These are phyloP conservation scores for Lumbricus terrestris DNA, from an alignment of 2,888 invertebrate species.

Conservation along the genomic window DNA sequence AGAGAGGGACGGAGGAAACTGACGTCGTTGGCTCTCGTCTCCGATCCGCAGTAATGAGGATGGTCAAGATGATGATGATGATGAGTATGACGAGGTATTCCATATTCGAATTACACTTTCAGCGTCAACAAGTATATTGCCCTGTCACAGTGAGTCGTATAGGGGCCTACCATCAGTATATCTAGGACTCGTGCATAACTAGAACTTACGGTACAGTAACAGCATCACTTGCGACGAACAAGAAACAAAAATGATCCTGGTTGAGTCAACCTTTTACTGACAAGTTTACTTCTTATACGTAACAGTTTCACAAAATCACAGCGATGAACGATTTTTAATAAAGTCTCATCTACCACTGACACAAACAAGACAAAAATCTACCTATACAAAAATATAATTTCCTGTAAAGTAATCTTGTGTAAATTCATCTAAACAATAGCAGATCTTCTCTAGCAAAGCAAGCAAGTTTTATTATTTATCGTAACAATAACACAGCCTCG, in stretches of 20 bases:
- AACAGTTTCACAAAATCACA: constrained; percentile 3
- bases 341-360: background rate
- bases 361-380: background rate
- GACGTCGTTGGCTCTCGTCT: no score
- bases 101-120: background rate
- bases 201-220: no score
- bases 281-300: background rate
- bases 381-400: background rate
- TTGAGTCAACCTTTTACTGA: background rate
- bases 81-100: no score
- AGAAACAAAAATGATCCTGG: background rate
- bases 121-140: background rate
- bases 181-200: no score
- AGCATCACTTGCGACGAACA: background rate
- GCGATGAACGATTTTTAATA: background rate
- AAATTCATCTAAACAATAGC: background rate
- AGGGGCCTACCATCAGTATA: no score
- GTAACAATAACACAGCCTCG: background rate
- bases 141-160: no score
- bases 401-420: background rate
- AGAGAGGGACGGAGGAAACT: no score
- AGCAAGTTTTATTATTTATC: no score
- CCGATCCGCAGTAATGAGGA: no score
- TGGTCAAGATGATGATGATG: no score
- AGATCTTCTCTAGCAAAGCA: background rate